These are phyloP conservation scores for Lasioglossum figueresi DNA, from an alignment of 2,888 invertebrate species.

Conservation along the genomic window DNA sequence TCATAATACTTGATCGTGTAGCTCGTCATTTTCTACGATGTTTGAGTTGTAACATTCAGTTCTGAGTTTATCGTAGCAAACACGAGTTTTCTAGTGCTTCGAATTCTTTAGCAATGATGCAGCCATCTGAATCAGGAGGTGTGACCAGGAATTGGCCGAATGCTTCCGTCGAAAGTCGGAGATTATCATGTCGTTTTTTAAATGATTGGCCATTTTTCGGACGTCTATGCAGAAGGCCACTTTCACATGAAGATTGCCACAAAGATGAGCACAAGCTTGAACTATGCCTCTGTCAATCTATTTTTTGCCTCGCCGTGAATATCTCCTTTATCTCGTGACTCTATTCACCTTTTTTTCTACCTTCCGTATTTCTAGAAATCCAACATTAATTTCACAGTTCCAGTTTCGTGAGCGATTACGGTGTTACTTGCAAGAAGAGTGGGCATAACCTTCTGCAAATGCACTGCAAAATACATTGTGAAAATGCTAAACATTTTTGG, in stretches of 20 bases:
- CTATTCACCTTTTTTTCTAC: neutral
- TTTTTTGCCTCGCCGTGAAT: conserved; percentile 5
- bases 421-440: neutral
- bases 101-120: conserved; percentile 1
- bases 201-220: conserved; percentile 40
- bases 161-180: conserved; percentile 23
- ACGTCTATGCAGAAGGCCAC: conserved; percentile 54
- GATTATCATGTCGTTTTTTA: neutral
- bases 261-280: conserved; percentile 36
- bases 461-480: neutral
- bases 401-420: neutral
- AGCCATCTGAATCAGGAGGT: neutral
- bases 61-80: neutral
- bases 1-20: no score
- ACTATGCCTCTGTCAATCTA: conserved; percentile 24
- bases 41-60: neutral
- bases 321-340: neutral
- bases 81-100: conserved; percentile 3
- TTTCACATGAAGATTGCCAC: conserved; percentile 63
- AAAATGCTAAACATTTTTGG: neutral
- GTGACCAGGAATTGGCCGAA: conserved; percentile 4
- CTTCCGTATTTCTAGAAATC: neutral
- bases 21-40: neutral
- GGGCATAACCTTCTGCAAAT: neutral
- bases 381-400: neutral